These are phyloP conservation scores for Coreius guichenoti DNA, from an alignment of 2,797 vertebrate species.

Conservation along the genomic window DNA sequence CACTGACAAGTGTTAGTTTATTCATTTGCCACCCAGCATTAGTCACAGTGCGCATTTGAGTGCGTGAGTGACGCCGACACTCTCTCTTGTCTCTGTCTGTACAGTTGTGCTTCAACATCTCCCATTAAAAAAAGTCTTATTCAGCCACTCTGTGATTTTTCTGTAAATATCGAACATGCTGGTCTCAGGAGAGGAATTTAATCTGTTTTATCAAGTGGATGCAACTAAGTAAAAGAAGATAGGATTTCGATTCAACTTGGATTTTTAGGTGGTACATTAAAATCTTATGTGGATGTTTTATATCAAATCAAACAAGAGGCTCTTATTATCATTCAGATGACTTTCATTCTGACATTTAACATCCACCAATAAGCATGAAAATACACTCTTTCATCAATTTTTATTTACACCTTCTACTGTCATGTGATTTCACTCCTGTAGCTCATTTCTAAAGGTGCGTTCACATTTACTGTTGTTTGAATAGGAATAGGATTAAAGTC, in stretches of 20 bases:
- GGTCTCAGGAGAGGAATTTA: constrained; percentile 14
- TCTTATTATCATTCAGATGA: not conserved
- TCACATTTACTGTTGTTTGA: not conserved
- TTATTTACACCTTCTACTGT: constrained; percentile 1
- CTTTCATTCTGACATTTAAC: not conserved
- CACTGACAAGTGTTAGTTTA: constrained; percentile 58
- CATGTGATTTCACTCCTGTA: not conserved
- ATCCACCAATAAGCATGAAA: not conserved
- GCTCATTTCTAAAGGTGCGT: not conserved
- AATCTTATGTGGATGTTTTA: not conserved
- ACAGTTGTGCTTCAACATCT: constrained; percentile 24
- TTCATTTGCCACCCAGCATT: constrained; percentile 57
- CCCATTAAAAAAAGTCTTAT: not conserved
- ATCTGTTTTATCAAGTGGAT: not conserved
- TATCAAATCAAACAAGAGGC: constrained; percentile 3
- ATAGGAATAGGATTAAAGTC: no score
- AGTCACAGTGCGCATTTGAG: constrained; percentile 55
- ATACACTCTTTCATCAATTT: not conserved
- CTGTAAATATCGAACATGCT: constrained; percentile 10
- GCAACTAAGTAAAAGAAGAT: not conserved
- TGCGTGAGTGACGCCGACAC: constrained; percentile 37
- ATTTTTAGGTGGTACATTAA: not conserved
- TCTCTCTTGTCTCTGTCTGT: constrained; percentile 13
- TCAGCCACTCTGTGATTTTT: constrained; percentile 23
- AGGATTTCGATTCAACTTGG: not conserved